phyloP scores from a whole-genome alignment of 1,140 invertebrate genomes.

The Brevipalpus yothersi region DNA sequence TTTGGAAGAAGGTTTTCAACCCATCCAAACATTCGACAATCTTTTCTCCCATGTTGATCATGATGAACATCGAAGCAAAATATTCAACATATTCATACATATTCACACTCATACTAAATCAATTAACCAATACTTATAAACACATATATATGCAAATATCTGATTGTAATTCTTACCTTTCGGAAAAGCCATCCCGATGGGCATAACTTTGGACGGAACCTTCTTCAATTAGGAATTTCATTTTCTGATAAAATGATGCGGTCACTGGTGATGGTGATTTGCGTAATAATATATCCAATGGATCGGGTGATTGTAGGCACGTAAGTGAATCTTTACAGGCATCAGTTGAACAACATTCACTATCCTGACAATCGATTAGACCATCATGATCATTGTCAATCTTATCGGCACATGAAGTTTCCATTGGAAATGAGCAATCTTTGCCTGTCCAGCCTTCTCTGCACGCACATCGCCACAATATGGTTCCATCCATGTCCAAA shows the following conservation, averaged over 20 bases:
- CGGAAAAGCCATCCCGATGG: conserved; percentile 83
- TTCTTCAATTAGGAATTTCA: conserved; percentile 94
- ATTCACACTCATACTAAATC: too few species aligned
- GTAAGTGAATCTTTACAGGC: conserved; percentile 67
- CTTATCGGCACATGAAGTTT: conserved; percentile 76
- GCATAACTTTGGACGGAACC: conserved; percentile 94
- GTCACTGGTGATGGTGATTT: conserved; percentile 88
- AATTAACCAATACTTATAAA: too few species aligned
- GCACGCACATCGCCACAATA: conserved; percentile 74
- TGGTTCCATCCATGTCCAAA: conserved; percentile 40
- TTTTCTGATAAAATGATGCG: conserved; percentile 87
- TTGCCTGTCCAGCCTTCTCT: conserved; percentile 67
- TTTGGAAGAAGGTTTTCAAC: too few species aligned
- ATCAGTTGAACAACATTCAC: conserved; percentile 54
- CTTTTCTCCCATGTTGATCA: too few species aligned
- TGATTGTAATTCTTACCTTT: conserved; percentile 52
- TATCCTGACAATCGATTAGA: conserved; percentile 88
- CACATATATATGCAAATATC: too few species aligned
- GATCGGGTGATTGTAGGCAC: conserved; percentile 80
- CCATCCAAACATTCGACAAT: too few species aligned
- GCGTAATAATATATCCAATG: conserved; percentile 70
- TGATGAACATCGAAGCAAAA: too few species aligned
- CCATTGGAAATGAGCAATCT: conserved; percentile 65
- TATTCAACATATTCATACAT: too few species aligned
- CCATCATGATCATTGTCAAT: conserved; percentile 94